A percentile compares a stretch with the other conserved stretches of the same genome.
These are phyloP conservation scores for Ecliptopera silaceata DNA, from an alignment of 2,888 invertebrate species.

Conservation along the genomic window DNA sequence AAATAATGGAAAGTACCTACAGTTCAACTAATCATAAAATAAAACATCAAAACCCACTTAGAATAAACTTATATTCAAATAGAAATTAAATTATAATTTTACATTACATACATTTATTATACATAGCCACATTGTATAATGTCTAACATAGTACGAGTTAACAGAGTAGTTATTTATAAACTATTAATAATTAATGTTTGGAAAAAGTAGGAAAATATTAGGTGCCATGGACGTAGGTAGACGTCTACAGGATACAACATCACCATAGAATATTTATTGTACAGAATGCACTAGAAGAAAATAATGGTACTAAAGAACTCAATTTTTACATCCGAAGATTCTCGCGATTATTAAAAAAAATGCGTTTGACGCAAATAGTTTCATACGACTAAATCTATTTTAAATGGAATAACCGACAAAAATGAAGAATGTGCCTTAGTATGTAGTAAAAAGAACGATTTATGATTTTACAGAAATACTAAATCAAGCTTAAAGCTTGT, in stretches of 20 bases:
- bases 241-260: neutral
- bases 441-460: neutral
- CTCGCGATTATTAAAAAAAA: neutral
- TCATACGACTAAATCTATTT: neutral
- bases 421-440: neutral
- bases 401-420: conserved; percentile 3
- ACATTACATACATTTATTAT: conserved; percentile 70
- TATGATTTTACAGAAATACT: neutral
- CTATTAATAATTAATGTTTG: conserved; percentile 33
- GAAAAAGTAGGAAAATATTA: too few relatives aligned
- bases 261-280: too few relatives aligned
- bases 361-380: conserved; percentile 38
- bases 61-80: conserved; percentile 70
- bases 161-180: conserved; percentile 37
- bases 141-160: conserved; percentile 55
- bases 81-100: conserved; percentile 70
- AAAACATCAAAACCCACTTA: conserved; percentile 67
- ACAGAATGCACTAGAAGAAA: neutral
- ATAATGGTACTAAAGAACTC: neutral
- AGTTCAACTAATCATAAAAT: conserved; percentile 24
- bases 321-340: conserved; percentile 1
- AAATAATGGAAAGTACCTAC: neutral
- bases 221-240: conserved; percentile 45
- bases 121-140: conserved; percentile 77
- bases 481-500: conserved; percentile 13